phyloP scores from a whole-genome alignment of 2,113 vertebrate species.

The Campylomormyrus tamandua region DNA sequence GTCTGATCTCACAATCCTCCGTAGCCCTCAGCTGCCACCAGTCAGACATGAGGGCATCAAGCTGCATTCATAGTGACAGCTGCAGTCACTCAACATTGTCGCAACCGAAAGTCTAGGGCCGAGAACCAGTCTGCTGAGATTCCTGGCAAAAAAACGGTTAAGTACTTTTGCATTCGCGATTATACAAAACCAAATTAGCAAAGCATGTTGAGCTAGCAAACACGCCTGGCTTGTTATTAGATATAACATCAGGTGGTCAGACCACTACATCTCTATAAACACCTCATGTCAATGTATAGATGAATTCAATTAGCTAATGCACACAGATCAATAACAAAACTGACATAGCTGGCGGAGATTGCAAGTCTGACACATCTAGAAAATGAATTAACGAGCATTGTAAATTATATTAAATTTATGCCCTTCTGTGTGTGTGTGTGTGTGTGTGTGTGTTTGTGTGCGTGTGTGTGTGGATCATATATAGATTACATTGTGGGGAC shows the following conservation, averaged over 20 bases:
- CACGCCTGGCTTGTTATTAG: neutral
- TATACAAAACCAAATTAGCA: neutral
- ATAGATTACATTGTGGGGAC: neutral
- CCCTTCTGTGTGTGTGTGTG: slow-evolving; percentile 7
- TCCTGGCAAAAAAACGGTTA: neutral
- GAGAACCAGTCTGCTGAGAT: neutral
- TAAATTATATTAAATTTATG: neutral
- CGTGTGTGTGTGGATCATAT: slow-evolving; percentile 15
- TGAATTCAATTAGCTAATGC: neutral
- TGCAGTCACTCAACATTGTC: neutral
- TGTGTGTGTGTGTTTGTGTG: slow-evolving; percentile 1
- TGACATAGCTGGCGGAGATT: neutral
- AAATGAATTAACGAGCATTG: neutral
- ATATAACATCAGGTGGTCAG: neutral
- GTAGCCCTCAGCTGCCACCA: neutral
- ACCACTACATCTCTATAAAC: neutral
- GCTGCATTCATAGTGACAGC: neutral
- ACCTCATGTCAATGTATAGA: neutral
- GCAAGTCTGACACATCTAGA: neutral
- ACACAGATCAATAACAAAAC: neutral
- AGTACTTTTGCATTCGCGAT: neutral
- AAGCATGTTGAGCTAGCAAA: neutral
- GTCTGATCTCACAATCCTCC: slow-evolving; percentile 3
- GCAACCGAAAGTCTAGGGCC: neutral
- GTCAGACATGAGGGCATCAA: neutral